These are phyloP conservation scores for Ataeniobius toweri DNA, from an alignment of 2,797 vertebrate species.

Conservation along the genomic window DNA sequence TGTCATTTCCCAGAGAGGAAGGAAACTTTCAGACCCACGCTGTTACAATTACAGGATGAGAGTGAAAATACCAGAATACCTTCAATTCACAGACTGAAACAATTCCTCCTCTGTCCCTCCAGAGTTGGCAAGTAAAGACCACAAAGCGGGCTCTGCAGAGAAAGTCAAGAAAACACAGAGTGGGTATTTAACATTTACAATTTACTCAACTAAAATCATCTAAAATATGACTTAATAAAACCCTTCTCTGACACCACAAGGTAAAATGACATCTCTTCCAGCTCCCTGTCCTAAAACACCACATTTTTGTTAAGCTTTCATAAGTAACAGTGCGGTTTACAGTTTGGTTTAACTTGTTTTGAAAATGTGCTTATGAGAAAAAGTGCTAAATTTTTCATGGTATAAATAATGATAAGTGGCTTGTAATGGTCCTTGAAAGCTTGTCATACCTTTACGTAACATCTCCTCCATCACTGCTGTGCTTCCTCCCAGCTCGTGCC, in stretches of 20 bases:
- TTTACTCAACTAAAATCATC: background rate
- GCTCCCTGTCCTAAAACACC: conserved; percentile 13
- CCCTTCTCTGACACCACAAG: conserved; percentile 4
- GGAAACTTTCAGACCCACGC: conserved; percentile 73
- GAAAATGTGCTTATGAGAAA: conserved; percentile 49
- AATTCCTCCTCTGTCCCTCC: conserved; percentile 26
- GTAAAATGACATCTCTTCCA: conserved; percentile 14
- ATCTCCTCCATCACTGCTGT: conserved; percentile 39
- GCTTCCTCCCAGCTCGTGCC: conserved; percentile 35
- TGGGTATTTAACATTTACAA: conserved; percentile 12
- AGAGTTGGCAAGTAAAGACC: conserved; percentile 18
- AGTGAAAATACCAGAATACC: conserved; percentile 42
- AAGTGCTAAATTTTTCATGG: conserved; percentile 76
- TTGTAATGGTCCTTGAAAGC: conserved; percentile 65
- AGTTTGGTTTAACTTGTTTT: conserved; percentile 47
- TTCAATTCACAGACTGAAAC: conserved; percentile 53
- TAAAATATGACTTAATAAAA: conserved; percentile 6
- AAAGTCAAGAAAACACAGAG: conserved; percentile 14
- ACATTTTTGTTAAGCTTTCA: conserved; percentile 27
- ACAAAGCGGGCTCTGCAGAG: conserved; percentile 20
- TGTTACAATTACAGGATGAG: conserved; percentile 68
- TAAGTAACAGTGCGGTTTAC: conserved; percentile 50
- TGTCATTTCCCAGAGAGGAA: conserved; percentile 79
- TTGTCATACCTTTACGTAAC: conserved; percentile 57
- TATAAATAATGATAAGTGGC: conserved; percentile 73